Evolutionary conservation across 2,888 invertebrate genomes (phyloP), one percentile per base, ranked within the genome.

Genomic region (Cephalotes varians): DNA sequence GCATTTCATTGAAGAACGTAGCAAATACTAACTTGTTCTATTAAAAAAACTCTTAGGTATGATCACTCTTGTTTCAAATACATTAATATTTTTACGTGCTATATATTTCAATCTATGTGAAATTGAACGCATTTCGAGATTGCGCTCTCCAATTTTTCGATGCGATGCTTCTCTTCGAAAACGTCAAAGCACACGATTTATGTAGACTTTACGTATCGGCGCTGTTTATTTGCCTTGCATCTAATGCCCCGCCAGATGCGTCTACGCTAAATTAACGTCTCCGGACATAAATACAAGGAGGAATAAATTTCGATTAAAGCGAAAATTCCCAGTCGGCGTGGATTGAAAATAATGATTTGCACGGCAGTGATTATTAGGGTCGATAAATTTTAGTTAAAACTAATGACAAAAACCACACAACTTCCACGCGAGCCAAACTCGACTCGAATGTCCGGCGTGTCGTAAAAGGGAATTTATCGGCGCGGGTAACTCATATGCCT

Each of bases 381-480:
- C 85, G 85, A 89, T 87, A 85, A 88, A 87, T 88, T 88, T 83
- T 79, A 72, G 77, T 86, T 84, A 86, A 87, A 85, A 86, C 77
- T 81, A 73, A 67, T 81, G 81, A 81, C 73, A 73, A 83, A 84
- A 74, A 72, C 49, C 51, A 64, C 44, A 64, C 72, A 60, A 79
- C 31, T 79, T 73, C 76, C 62, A 76, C 65, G 37, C 65, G 82
- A 79, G 74, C 51, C 72, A 34, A 51, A 72, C 83, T 84, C 83
- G 76, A 74, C 81, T 83, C 81, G 73, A 72, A 83, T 65, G 67
- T 83, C 51, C 54, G 47, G 31, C 72, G 51, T 71, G 79, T n/a
- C 73, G 67, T 60, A 69, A 60, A 81, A 67, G 74, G 84, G 65
- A 81, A 89, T 89, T 89, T 88, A 89, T 88, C 51, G 73, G 80